These are phyloP conservation scores for Oreohelix idahoensis DNA, from an alignment of 1,140 invertebrate species.

Conservation along the genomic window DNA sequence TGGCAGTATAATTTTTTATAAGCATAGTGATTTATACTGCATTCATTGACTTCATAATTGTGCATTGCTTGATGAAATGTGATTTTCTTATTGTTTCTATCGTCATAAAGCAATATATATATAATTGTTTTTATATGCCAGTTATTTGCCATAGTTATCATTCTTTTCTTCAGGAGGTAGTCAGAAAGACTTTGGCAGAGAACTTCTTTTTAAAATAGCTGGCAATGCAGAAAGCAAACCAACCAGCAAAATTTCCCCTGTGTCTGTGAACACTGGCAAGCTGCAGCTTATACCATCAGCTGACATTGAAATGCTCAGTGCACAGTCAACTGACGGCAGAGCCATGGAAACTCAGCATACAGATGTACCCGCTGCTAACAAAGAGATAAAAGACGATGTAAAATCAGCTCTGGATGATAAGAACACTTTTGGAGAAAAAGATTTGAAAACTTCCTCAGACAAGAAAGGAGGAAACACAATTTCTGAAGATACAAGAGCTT, in stretches of 20 bases:
- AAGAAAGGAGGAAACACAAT: constrained; percentile 54
- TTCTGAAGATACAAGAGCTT: constrained; percentile 65
- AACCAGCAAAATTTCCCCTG: constrained; percentile 47
- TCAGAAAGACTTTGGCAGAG: constrained; percentile 5
- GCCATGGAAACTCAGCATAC: constrained; percentile 42
- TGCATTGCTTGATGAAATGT: no score
- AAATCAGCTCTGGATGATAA: constrained; percentile 7
- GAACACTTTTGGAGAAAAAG: constrained; percentile 13
- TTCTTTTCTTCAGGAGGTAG: not conserved
- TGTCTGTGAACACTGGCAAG: constrained; percentile 50
- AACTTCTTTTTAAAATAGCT: constrained; percentile 48
- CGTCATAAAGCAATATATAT: no score
- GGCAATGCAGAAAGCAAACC: constrained; percentile 21
- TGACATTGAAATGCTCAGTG: constrained; percentile 71
- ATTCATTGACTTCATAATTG: no score
- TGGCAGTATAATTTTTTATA: no score
- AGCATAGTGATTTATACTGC: no score
- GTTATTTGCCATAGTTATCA: no score
- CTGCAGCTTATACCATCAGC: constrained; percentile 41
- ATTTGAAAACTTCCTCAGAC: not conserved
- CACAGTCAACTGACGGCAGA: constrained; percentile 55
- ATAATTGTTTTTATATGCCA: no score
- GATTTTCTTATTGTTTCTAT: no score
- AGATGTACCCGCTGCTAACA: constrained; percentile 10
- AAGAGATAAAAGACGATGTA: constrained; percentile 8